Conservation (phyloP, 2,797 vertebrate genomes). For the Orientallactaga sibirica region DNA sequence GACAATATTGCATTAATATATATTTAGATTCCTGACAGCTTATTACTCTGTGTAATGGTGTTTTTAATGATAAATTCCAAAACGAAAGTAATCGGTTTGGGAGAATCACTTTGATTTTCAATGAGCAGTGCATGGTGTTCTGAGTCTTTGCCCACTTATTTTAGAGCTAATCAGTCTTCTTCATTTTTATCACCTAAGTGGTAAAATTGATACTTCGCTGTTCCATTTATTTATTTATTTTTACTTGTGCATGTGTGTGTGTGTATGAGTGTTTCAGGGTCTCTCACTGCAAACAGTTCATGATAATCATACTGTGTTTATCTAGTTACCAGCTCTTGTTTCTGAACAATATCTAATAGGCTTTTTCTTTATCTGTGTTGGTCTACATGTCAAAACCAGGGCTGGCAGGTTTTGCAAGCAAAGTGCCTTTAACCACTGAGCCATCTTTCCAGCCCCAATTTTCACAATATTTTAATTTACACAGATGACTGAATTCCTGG, state of each 20-base stretch:
- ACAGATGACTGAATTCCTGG: conserved; percentile 12
- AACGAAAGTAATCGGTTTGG: not conserved
- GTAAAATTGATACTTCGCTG: not conserved
- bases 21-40: conserved; percentile 1
- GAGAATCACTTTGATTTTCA: not conserved
- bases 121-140: not conserved
- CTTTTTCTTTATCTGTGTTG: not conserved
- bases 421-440: no score
- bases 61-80: conserved; percentile 8
- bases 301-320: not conserved
- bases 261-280: not conserved
- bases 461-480: conserved; percentile 51
- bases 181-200: not conserved
- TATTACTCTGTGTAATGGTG: not conserved
- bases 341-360: not conserved
- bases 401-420: no score
- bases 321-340: conserved; percentile 40
- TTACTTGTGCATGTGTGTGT: conserved; percentile 14
- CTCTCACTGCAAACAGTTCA: conserved; percentile 10
- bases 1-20: not conserved
- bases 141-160: not conserved
- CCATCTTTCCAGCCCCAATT: not conserved
- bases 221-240: not conserved
- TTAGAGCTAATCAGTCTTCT: not conserved
- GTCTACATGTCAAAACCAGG: not conserved